Evolutionary conservation across 2,113 vertebrate species (phyloP), one percentile per base, ranked within the genome.

Genomic region (Labeo rohita): DNA sequence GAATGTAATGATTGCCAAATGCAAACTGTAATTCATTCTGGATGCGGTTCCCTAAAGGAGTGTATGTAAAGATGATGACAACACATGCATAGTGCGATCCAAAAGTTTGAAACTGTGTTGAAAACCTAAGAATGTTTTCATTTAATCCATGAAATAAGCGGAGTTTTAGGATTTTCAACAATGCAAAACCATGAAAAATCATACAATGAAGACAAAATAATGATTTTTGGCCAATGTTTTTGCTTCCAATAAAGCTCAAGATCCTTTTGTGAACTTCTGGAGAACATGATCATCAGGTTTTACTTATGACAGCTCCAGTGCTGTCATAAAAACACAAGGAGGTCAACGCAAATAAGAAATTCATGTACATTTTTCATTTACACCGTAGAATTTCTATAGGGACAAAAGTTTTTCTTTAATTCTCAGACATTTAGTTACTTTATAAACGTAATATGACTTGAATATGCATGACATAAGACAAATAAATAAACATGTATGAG

Each of bases 1-100:
- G 72, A 74, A 74, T 74, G 6, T 74, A 74, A 74, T 49, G 72
- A 74, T 28, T 74, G 11, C 72, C 72, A 74, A 74, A 74, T 74
- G 72, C 11, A 23, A 74, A 74, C 21, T 23, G 43, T 74, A 74
- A 74, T 49, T 74, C n/a, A 74, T 74, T 74, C 43, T 49, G 72
- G 45, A 74, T 74, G 72, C 47, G 72, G 18, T n/a, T 74, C 21
- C 39, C 43, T 23, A 10, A 47, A 74, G 43, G 43, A 7, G 43
- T 12, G 13, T 49, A 23, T 74, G 45, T 23, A 49, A 74, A 74
- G 45, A 49, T 0, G 72, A 23, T 49, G 72, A 47, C 72, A 47
- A 49, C 43, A 74, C 9, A 12, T 21, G 43, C 2, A 10, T 1
- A 5, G 36, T 45, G 45, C 5, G 72, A 43, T 74, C 18, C 43